Evolutionary conservation across 2,797 vertebrate species (phyloP).

Genomic region (Helicolenus hilgendorfi): DNA sequence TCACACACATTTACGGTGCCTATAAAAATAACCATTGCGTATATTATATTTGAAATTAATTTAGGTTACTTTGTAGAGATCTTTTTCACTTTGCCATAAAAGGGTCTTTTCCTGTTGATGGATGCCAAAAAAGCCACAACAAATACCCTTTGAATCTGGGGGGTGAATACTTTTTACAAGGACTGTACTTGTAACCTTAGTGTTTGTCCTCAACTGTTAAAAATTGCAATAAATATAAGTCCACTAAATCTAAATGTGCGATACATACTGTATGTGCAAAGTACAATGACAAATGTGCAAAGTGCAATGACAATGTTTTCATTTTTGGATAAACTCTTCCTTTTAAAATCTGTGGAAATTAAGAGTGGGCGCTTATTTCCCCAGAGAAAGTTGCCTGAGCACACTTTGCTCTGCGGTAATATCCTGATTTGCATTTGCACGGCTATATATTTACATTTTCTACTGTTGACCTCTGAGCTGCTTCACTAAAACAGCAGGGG

Average conservation of each 20-base stretch:
- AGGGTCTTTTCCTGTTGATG: not conserved
- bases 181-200: not conserved
- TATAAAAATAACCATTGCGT: not conserved
- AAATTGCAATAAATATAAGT: not conserved
- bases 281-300: not conserved
- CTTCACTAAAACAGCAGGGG: constrained; percentile 37
- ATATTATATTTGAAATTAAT: not conserved
- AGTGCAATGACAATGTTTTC: not conserved
- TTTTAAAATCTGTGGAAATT: constrained; percentile 3
- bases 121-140: not conserved
- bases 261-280: not conserved
- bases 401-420: not conserved
- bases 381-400: constrained; percentile 5
- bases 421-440: constrained; percentile 39
- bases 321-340: not conserved
- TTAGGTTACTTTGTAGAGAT: not conserved
- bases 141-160: not conserved
- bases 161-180: no score
- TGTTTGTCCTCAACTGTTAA: not conserved
- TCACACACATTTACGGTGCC: not conserved
- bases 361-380: not conserved
- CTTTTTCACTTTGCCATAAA: not conserved
- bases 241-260: not conserved
- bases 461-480: constrained; percentile 9
- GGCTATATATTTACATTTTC: constrained; percentile 8